Percentiles rank a stretch among this genome's conserved stretches.
These are phyloP conservation scores for Geotrypetes seraphini DNA, from an alignment of 2,797 vertebrate genomes.

Conservation along the genomic window DNA sequence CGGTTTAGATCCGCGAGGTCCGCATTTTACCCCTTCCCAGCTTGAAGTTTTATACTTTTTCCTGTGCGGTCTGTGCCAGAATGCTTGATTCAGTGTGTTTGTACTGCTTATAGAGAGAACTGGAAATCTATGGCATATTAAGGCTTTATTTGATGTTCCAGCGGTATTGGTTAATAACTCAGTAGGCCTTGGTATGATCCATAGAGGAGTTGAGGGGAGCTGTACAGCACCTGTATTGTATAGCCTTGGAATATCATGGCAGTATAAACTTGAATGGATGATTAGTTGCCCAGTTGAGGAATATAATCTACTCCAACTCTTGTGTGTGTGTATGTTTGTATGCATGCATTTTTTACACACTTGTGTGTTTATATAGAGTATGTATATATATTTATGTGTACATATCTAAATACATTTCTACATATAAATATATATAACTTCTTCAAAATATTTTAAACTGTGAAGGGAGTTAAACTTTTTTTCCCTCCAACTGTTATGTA, in stretches of 20 bases:
- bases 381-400: constrained; percentile 49
- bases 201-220: too few species aligned
- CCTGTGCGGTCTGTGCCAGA: constrained; percentile 42
- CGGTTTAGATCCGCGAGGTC: too few species aligned
- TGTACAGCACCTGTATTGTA: neutral
- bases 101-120: constrained; percentile 28
- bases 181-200: constrained; percentile 33
- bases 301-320: constrained; percentile 30
- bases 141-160: constrained; percentile 23
- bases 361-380: constrained; percentile 17
- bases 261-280: constrained; percentile 4
- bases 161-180: constrained; percentile 25
- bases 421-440: constrained; percentile 49
- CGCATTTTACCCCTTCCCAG: too few species aligned
- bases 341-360: constrained; percentile 42
- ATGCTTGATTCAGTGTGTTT: constrained; percentile 46
- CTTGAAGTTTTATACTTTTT: constrained; percentile 26
- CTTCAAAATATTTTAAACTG: constrained; percentile 73
- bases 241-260: constrained; percentile 1
- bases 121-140: too few species aligned
- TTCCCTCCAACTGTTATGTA: constrained; percentile 34
- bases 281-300: constrained; percentile 25
- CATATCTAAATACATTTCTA: constrained; percentile 52
- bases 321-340: too few species aligned
- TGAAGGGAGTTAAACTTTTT: constrained; percentile 58